phyloP scores from a whole-genome alignment of 2,113 vertebrate species.

The Dissostichus mawsoni region DNA sequence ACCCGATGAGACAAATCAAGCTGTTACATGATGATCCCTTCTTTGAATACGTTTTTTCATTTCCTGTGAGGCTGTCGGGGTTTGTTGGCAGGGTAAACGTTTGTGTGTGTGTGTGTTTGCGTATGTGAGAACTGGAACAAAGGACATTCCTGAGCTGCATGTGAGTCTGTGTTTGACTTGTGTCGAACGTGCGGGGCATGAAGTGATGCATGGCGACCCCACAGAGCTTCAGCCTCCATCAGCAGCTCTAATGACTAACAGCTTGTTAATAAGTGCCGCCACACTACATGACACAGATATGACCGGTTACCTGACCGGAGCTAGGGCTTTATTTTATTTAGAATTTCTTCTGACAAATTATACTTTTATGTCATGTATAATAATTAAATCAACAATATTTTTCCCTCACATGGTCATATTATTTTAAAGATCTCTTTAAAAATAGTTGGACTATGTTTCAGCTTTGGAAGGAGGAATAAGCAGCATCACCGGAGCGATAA shows the following conservation, averaged over 20 bases:
- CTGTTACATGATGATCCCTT: not conserved
- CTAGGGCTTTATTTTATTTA: not conserved
- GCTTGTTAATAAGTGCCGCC: slow-evolving; percentile 37
- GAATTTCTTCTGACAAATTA: not conserved
- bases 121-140: slow-evolving; percentile 19
- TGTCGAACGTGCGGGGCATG: slow-evolving; percentile 7
- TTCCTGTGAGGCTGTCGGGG: slow-evolving; percentile 4
- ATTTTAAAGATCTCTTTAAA: too few species aligned
- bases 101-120: slow-evolving; percentile 32
- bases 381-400: too few species aligned
- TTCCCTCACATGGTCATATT: too few species aligned
- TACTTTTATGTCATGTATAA: not conserved
- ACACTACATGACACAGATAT: not conserved
- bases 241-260: slow-evolving; percentile 26
- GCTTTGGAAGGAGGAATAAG: too few species aligned
- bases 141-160: slow-evolving; percentile 50
- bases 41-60: slow-evolving; percentile 5
- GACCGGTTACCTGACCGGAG: not conserved
- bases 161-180: slow-evolving; percentile 43
- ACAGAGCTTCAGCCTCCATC: slow-evolving; percentile 12
- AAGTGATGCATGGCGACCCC: slow-evolving; percentile 50
- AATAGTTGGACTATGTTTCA: too few species aligned
- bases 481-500: too few species aligned
- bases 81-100: slow-evolving; percentile 48
- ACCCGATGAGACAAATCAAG: not conserved